A percentile compares a stretch with the other conserved stretches of the same genome.
Evolutionary conservation across 2,113 vertebrate species (phyloP).

Genomic region (Tapirus terrestris): DNA sequence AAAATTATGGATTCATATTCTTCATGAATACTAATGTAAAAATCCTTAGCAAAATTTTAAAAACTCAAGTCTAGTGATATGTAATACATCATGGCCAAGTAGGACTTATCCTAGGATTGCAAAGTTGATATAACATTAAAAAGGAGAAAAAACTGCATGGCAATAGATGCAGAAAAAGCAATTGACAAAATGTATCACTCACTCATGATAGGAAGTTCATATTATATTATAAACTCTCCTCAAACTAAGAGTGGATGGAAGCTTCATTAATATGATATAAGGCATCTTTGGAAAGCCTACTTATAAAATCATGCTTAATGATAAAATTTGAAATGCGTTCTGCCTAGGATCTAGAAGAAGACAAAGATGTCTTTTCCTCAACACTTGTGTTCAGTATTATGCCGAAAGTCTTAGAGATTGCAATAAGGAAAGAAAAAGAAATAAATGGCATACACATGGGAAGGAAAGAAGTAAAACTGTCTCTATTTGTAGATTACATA

Average conservation of each 20-base stretch:
- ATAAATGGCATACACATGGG: too few species aligned
- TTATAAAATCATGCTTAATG: neutral
- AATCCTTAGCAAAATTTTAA: neutral
- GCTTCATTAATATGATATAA: neutral
- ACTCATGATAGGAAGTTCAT: neutral
- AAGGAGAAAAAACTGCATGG: neutral
- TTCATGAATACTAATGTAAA: neutral
- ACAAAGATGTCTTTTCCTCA: neutral
- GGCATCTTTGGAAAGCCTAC: neutral
- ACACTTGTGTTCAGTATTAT: neutral
- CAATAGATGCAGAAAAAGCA: neutral
- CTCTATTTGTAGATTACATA: neutral
- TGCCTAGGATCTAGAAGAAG: neutral
- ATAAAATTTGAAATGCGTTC: neutral
- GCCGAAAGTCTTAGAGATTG: neutral
- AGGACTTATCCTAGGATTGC: neutral
- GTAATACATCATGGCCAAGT: neutral
- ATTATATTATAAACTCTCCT: neutral
- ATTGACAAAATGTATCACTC: neutral
- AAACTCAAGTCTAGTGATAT: neutral
- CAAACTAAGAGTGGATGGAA: neutral
- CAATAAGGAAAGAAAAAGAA: conserved; percentile 30
- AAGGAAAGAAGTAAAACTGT: neutral
- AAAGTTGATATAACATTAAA: neutral
- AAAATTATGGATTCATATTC: neutral